Evolutionary conservation across 2,797 vertebrate species (phyloP), one percentile per base, ranked within the genome.

Genomic region (Mus minutoides): DNA sequence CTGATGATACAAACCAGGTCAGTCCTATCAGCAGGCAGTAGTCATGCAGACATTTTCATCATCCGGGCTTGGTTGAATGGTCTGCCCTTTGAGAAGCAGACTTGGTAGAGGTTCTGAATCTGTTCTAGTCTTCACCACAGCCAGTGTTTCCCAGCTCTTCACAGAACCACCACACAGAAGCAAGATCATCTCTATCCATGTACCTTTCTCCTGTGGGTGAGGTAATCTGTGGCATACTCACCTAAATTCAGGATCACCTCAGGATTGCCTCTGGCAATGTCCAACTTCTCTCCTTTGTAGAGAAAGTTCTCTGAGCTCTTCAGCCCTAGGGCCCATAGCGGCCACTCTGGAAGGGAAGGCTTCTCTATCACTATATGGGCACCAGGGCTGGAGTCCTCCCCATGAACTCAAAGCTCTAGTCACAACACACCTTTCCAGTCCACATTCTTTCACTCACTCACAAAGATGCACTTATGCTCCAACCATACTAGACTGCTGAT

Each of bases 371-470:
- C 56, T 43, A 9, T 4, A 46, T 26, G 22, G n/a, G 77, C 67
- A 37, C 52, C n/a, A n/a, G 76, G 6, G 37, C 46, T 71, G 4
- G 37, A 69, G 67, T 83, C 52, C 37, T 80, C 31, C 62, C 54
- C 52, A 71, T 77, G 82, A 64, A 21, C 1, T 91, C 88, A 60
- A 88, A 82, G 83, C 31, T 85, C 73, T 6, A 69, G 22, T 24
- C 43, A 29, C 52, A 2, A 31, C 29, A n/a, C 21, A 29, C 40
- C 69, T 83, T 64, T 88, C 60, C 67, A 79, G 14, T 13, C 13
- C 11, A 4, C 31, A 19, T 0, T 13, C 22, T n/a, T n/a, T 2
- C 1, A 7, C 8, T 2, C 1, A 7, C 8, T 40, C 40, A 26
- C 76, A 80, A n/a, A 83, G 69, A 22, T n/a, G 56, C 16, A 21